These are phyloP conservation scores for Mastacembelus armatus DNA, from an alignment of 2,797 vertebrate genomes.

Conservation along the genomic window DNA sequence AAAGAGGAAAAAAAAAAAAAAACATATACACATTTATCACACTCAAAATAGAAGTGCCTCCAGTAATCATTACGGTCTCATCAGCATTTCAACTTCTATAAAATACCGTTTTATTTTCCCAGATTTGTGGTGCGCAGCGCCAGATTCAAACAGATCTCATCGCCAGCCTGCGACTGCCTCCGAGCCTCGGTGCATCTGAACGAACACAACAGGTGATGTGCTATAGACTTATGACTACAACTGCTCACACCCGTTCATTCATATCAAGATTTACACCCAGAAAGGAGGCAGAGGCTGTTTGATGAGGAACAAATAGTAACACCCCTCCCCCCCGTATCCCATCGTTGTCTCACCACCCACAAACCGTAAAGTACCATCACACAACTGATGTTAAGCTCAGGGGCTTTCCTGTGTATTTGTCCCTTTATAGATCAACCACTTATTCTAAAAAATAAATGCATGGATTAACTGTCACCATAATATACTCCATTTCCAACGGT, in stretches of 20 bases:
- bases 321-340: background rate
- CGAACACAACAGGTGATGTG: slow-evolving; percentile 40
- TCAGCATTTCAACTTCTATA: slow-evolving; percentile 56
- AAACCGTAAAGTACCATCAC: slow-evolving; percentile 73
- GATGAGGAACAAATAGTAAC: slow-evolving; percentile 48
- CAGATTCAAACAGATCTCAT: slow-evolving; percentile 44
- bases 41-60: slow-evolving; percentile 83
- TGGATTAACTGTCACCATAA: slow-evolving; percentile 65
- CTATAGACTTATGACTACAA: slow-evolving; percentile 27
- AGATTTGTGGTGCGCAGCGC: slow-evolving; percentile 23
- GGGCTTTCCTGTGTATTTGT: slow-evolving; percentile 54
- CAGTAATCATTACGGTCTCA: slow-evolving; percentile 75
- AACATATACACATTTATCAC: slow-evolving; percentile 78
- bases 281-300: slow-evolving; percentile 42
- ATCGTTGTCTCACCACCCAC: slow-evolving; percentile 27
- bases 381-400: slow-evolving; percentile 55
- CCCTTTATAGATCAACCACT: slow-evolving; percentile 71
- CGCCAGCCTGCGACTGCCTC: slow-evolving; percentile 50
- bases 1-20: slow-evolving; percentile 66
- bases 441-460: slow-evolving; percentile 65
- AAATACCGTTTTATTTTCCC: slow-evolving; percentile 49
- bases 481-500: slow-evolving; percentile 73
- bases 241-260: slow-evolving; percentile 36
- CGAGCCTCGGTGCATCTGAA: slow-evolving; percentile 35
- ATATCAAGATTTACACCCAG: slow-evolving; percentile 39